Percentiles rank a stretch among this genome's conserved stretches.
Conservation (phyloP, 2,113 vertebrate genomes). For the Vanacampus margaritifer region DNA sequence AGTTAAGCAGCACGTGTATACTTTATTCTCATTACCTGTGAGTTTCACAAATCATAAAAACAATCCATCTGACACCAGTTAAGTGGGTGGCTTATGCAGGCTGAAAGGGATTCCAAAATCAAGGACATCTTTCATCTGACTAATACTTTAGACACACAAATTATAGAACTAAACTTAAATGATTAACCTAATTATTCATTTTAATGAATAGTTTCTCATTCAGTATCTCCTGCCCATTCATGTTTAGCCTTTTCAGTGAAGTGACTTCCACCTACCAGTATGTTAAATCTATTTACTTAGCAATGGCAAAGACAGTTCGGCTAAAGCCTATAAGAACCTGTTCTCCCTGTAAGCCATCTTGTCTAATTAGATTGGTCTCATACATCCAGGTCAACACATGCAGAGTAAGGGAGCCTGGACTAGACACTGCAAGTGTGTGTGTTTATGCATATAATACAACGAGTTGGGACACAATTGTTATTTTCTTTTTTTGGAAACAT, state of each 20-base stretch:
- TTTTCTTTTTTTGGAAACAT: background rate
- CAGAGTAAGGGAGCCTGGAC: background rate
- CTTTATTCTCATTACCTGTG: background rate
- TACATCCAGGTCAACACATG: conserved; percentile 4
- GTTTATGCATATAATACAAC: background rate
- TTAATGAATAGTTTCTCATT: background rate
- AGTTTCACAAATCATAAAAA: background rate
- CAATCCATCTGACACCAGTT: background rate
- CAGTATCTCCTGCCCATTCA: conserved; percentile 31
- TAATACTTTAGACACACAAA: background rate
- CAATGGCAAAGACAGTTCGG: conserved; percentile 28
- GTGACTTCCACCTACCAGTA: background rate
- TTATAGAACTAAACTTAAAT: background rate
- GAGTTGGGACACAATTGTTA: background rate
- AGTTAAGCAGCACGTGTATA: background rate
- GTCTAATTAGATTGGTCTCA: conserved; percentile 63
- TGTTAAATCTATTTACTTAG: conserved; percentile 32
- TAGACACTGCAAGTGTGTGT: background rate
- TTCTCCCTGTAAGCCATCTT: conserved; percentile 47
- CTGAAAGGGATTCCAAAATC: background rate
- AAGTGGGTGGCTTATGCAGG: background rate
- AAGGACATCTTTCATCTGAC: background rate
- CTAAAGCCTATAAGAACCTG: conserved; percentile 49
- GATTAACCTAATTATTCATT: background rate
- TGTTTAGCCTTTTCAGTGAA: conserved; percentile 14